Percentiles rank a stretch among this genome's conserved stretches.
Conservation (phyloP, 2,888 invertebrate species). For the Zeuzera pyrina region DNA sequence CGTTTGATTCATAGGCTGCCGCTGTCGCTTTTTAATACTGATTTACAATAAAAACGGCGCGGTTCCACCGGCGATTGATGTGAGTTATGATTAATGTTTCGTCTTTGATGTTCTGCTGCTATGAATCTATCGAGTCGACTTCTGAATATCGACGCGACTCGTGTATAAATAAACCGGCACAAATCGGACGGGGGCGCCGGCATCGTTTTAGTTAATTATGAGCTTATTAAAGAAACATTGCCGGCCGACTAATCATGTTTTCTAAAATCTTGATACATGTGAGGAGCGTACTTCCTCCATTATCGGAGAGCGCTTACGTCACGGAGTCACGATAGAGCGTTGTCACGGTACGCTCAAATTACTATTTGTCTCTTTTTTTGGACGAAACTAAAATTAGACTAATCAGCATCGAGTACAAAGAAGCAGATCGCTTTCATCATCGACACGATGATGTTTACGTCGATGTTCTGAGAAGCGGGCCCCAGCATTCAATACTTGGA, state of each 20-base stretch:
- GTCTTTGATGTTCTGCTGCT: conserved; percentile 69
- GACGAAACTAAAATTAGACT: conserved; percentile 56
- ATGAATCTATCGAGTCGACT: conserved; percentile 70
- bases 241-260: conserved; percentile 21
- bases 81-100: conserved; percentile 69
- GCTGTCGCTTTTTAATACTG: conserved; percentile 71
- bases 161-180: conserved; percentile 63
- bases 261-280: not conserved
- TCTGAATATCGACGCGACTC: conserved; percentile 65
- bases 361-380: conserved; percentile 41
- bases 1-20: conserved; percentile 65
- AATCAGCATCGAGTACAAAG: conserved; percentile 70
- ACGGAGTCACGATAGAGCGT: conserved; percentile 40
- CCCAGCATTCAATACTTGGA: conserved; percentile 71
- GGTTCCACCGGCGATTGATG: conserved; percentile 68
- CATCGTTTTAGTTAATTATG: conserved; percentile 66
- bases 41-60: conserved; percentile 71
- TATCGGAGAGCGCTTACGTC: conserved; percentile 28
- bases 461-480: conserved; percentile 62
- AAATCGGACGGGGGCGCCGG: conserved; percentile 43
- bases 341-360: conserved; percentile 59
- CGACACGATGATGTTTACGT: conserved; percentile 70
- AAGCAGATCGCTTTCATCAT: conserved; percentile 71
- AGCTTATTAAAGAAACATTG: conserved; percentile 56
- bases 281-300: conserved; percentile 29